Conservation (phyloP, 2,113 vertebrate genomes). For the Tricholaema leucomelas region DNA sequence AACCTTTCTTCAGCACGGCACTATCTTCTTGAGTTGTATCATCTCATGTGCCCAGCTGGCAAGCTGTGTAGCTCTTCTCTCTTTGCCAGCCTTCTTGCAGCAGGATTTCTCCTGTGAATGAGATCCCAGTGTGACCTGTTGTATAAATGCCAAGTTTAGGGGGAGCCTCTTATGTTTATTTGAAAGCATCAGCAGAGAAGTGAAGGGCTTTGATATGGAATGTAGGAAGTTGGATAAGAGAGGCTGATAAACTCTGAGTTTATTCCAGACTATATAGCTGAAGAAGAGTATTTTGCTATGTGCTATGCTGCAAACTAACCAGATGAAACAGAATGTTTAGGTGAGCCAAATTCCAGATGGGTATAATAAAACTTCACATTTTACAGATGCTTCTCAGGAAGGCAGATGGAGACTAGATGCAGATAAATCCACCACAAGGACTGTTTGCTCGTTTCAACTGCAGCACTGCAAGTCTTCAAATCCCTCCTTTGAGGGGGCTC, state of each 20-base stretch:
- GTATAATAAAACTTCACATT: not conserved
- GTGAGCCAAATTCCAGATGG: not conserved
- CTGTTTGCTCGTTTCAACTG: rapidly evolving
- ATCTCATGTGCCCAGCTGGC: not conserved
- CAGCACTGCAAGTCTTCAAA: not conserved
- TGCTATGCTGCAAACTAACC: not conserved
- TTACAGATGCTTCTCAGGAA: not conserved
- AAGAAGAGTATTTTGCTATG: not conserved
- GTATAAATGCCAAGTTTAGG: not conserved
- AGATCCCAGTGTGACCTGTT: not conserved
- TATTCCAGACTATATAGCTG: not conserved
- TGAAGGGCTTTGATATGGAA: not conserved
- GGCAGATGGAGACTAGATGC: not conserved
- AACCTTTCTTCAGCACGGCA: not conserved
- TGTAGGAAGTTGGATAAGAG: not conserved
- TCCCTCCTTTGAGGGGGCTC: not conserved
- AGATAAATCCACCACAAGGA: not conserved
- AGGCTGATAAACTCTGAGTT: not conserved
- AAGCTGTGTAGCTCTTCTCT: not conserved
- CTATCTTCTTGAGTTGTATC: not conserved
- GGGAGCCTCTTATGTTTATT: not conserved
- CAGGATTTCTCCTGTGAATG: not conserved
- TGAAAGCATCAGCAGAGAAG: not conserved
- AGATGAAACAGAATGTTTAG: not conserved
- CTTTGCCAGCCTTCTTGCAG: not conserved